These are phyloP conservation scores for Brachyrhaphis roseni DNA, from an alignment of 2,797 vertebrate species.

Conservation along the genomic window DNA sequence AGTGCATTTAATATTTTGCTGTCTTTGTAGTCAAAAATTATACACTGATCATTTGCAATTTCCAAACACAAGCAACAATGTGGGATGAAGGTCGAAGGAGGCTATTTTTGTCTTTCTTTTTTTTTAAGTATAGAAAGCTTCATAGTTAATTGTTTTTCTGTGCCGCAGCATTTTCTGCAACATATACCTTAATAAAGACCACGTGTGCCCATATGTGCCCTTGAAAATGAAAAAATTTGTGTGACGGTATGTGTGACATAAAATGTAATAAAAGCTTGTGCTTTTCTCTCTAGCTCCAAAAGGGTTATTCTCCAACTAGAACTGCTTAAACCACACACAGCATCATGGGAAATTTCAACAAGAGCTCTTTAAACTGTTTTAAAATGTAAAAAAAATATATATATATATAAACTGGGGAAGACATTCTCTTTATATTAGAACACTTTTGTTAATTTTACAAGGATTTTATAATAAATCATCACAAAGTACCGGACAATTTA, in stretches of 20 bases:
- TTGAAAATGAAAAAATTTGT: slow-evolving; percentile 48
- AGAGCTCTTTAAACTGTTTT: not conserved
- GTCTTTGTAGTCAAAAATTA: slow-evolving; percentile 33
- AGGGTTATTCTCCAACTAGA: not conserved
- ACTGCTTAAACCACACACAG: not conserved
- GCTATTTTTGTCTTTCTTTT: not conserved
- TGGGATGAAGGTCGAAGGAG: slow-evolving; percentile 12
- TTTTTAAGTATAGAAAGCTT: slow-evolving; percentile 59
- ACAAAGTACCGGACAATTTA: not conserved
- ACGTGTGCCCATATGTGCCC: slow-evolving; percentile 62
- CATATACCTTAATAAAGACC: slow-evolving; percentile 67
- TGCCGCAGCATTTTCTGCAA: slow-evolving; percentile 55
- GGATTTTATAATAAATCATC: not conserved
- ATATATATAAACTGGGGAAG: not conserved
- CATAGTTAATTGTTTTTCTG: slow-evolving; percentile 69
- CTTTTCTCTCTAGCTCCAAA: slow-evolving; percentile 14
- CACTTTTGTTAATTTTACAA: not conserved
- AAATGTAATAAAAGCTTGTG: slow-evolving; percentile 29
- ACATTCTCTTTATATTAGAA: not conserved
- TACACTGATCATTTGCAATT: slow-evolving; percentile 38
- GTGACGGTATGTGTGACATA: slow-evolving; percentile 15
- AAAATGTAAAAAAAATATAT: not conserved
- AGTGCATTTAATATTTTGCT: slow-evolving; percentile 1
- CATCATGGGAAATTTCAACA: not conserved
- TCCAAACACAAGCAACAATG: slow-evolving; percentile 40